Evolutionary conservation across 2,797 vertebrate genomes (phyloP), one percentile per base, ranked within the genome.

Genomic region (Heteromormyrus szaboi): DNA sequence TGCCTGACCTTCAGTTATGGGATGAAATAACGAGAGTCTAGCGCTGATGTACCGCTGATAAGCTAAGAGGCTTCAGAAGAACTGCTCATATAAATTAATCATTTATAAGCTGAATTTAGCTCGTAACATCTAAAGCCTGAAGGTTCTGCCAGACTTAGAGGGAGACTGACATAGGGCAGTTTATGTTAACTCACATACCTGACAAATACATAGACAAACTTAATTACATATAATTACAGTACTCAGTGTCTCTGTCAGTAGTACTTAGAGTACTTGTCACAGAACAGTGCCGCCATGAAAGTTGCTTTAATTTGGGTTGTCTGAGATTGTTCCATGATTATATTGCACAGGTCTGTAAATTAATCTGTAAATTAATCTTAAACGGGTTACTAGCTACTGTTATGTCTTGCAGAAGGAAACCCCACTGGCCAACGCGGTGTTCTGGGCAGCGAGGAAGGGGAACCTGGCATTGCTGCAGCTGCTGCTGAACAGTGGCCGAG

Each of bases 381-480:
- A 65, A 65, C 22, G 1, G 17, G 72, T 79, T 79, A 37, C 72
- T 37, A 19, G 79, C 22, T 48, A 83, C 79, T 83, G 44, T 48
- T 83, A 48, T 83, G 79, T 83, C 19, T 65, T 89, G 90, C 96
- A 99, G 98, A 99, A 99, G 95, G 98, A 99, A 96, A 99, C 98
- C 12, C 98, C 98, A 4, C 96, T 99, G 54, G 97, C 98, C 93
- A 99, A 99, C 56, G 98, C 98, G 50, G 97, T 97, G 3, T 99
- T 99, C 93, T 99, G 98, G 98, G 98, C 98, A 90, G 97, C 97
- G 0, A 96, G 97, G 90, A 98, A 96, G 93, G 98, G 98, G 93
- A 99, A 99, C 95, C 90, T 98, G 96, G 96, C 98, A 29, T 95
- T 99, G 14, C 97, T 99, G 92, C 97, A 98, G 93, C 96, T 99